These are phyloP conservation scores for Gymnothorax javanicus DNA, from an alignment of 2,797 vertebrate species.

Conservation along the genomic window DNA sequence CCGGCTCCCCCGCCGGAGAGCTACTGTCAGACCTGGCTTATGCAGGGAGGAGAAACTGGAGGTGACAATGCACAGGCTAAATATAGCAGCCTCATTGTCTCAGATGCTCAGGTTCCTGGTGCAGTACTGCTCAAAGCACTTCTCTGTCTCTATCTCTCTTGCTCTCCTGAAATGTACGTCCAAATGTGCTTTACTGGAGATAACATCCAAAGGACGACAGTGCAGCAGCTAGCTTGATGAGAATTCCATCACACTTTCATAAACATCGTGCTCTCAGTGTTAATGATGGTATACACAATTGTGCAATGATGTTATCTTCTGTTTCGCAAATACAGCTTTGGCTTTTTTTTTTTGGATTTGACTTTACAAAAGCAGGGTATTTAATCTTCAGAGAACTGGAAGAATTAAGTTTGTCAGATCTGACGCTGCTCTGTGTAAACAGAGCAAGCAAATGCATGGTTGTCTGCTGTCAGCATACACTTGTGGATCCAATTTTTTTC, in stretches of 20 bases:
- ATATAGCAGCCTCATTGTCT: conserved; percentile 46
- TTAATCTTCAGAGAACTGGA: not conserved
- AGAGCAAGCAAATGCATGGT: not conserved
- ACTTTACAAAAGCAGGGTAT: conserved; percentile 21
- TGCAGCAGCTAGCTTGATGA: not conserved
- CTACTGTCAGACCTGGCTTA: conserved; percentile 28
- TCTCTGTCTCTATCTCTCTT: conserved; percentile 11
- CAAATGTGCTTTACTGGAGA: not conserved
- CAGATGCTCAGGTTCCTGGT: not conserved
- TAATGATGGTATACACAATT: not conserved
- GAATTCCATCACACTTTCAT: not conserved
- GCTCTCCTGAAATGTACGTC: conserved; percentile 17
- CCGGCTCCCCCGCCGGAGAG: conserved; percentile 30
- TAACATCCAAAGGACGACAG: not conserved
- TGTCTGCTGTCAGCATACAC: not conserved
- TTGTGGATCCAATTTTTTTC: not conserved
- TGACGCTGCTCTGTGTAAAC: not conserved
- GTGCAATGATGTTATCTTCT: not conserved
- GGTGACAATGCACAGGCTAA: conserved; percentile 52
- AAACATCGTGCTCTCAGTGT: not conserved
- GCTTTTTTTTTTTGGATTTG: not conserved
- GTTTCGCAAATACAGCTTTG: not conserved
- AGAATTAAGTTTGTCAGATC: not conserved
- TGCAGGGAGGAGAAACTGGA: conserved; percentile 46
- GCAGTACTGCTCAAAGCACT: conserved; percentile 17